phyloP scores from a whole-genome alignment of 2,797 vertebrate species.

The Allobates femoralis region DNA sequence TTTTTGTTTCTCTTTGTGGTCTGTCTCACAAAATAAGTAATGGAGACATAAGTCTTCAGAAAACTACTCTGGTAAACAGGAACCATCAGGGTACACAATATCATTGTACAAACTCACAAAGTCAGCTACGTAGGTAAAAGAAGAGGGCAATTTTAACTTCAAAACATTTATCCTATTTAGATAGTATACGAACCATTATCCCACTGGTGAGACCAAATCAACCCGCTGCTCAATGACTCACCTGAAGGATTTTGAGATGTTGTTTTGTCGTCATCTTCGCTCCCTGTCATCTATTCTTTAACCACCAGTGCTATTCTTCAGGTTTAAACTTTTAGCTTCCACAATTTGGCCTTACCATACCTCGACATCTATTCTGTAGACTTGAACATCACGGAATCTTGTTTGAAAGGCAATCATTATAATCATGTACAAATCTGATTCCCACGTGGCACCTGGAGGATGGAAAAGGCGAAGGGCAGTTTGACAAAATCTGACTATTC shows the following conservation, averaged over 20 bases:
- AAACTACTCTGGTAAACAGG: slow-evolving; percentile 1
- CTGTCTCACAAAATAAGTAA: neutral
- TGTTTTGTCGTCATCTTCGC: neutral
- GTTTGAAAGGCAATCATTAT: slow-evolving; percentile 39
- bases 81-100: neutral
- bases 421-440: slow-evolving; percentile 28
- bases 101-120: neutral
- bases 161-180: neutral
- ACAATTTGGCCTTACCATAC: neutral
- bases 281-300: neutral
- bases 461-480: slow-evolving; percentile 37
- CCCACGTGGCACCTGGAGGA: slow-evolving; percentile 10
- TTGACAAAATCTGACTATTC: slow-evolving; percentile 46
- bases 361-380: slow-evolving; percentile 6
- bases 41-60: neutral
- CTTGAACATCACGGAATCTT: slow-evolving; percentile 34
- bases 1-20: neutral
- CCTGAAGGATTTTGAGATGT: neutral
- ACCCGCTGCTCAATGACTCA: neutral
- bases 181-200: neutral
- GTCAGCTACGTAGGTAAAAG: neutral
- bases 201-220: neutral
- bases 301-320: neutral
- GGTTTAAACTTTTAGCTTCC: neutral
- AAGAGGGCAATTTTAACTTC: neutral